Base-by-base conservation (phyloP, 2,113 vertebrate genomes). In the Forbesichthys papilliferus region DNA sequence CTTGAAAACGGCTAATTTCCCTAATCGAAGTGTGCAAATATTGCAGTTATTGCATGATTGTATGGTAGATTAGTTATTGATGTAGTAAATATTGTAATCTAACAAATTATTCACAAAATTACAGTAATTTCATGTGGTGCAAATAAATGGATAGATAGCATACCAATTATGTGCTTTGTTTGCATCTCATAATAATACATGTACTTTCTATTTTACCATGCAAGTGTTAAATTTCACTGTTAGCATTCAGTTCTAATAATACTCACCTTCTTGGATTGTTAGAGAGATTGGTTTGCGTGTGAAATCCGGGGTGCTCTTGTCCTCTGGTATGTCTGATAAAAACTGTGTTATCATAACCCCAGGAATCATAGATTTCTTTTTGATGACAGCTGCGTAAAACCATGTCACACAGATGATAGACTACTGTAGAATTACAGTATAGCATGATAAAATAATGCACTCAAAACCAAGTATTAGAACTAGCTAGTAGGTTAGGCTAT, bases 271-370 rank as follows among this genome's bases (percentile, higher is more conserved):
- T 11, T 91, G 90, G 55, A 94, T 66, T 0, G 90, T 93, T 78
- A 94, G 64, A 65, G 90, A 84, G 2, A 88, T 9, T 1, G 93
- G 93, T 85, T 93, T 95, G 63, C 69, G 85, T 76, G 88, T 78
- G 64, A 98, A 95, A 76, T 95, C 94, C 5, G 95, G 95, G 0
- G 74, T 85, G 55, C 89, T 93, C 85, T 91, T 93, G 11, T 94
- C 96, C 47, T 92, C 46, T 0, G 96, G 95, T 33, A 98, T 42
- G 4, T 88, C 64, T 1, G 88, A 81, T 55, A 89, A 82, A 79
- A 90, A 92, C 71, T 95, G 94, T 3, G 82, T 90, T 74, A 95
- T 82, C 3, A 84, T 68, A 70, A 96, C 94, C 11, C 95, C 95
- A 0, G 93, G 90, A 64, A 87, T 27, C 48, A 90, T 79, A 13